Base-by-base conservation (phyloP, 2,113 vertebrate species). In the Microcebus lehilahytsara region DNA sequence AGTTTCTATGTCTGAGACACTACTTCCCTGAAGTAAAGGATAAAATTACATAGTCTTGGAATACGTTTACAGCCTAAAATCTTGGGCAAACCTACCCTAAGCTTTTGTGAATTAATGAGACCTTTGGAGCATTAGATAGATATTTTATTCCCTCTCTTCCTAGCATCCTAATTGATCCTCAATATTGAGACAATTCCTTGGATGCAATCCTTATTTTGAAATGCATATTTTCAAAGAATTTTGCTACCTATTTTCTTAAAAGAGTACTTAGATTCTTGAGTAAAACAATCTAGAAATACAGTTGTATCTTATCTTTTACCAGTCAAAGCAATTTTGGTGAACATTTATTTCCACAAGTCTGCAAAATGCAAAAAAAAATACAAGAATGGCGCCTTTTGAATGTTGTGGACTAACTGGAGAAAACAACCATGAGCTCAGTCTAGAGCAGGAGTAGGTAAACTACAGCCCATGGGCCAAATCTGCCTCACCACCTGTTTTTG, bases 21-120 rank as follows among this genome's bases (percentile, higher is more conserved):
- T n/a, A 97, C 93, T 96, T 83, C 80, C 64, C 32, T 89, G 88
- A 95, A 64, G 10, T 51, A 97, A 97, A 78, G 17, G 88, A 85
- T 98, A 97, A 93, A 95, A 97, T 85, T 97, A 78, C 90, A 77
- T 60, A 66, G 64, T 9, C 12, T 53, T 89, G 74, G 83, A 97
- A 66, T 92, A 96, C 53, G 12, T 62, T 97, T 97, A 84, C 56
- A 96, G 83, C 30, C 27, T 69, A 92, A 66, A 96, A 60, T 95
- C 77, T 87, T 69, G 79, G 9, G 23, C 92, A 81, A 96, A 60
- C 25, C 60, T 4, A 0, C 25, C 49, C 74, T 6, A 93, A 34
- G 32, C 49, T 93, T 93, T 93, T 81, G 34, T 93, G 37, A 96
- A 93, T 34, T 96, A 49, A 79, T 95, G 62, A 90, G 87, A 49